Evolutionary conservation across 2,797 vertebrate genomes (phyloP).

Genomic region (Leptodactylus fallax): DNA sequence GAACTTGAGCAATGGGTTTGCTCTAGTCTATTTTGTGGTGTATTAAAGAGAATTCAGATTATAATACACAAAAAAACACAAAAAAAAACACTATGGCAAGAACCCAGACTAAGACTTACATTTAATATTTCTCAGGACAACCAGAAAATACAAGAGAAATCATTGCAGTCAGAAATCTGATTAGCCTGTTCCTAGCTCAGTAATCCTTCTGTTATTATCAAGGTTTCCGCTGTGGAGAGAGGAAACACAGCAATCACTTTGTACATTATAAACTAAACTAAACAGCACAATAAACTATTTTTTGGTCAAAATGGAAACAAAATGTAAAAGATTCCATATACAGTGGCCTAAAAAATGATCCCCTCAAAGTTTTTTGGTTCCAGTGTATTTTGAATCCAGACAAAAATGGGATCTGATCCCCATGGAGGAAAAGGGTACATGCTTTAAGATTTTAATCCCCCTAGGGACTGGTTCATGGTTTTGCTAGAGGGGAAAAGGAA

Average conservation of each 20-base stretch:
- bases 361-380: no score
- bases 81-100: background rate
- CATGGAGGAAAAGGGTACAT: no score
- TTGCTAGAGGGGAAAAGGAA: no score
- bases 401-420: no score
- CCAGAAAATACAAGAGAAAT: slow-evolving; percentile 6
- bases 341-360: background rate
- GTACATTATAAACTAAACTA: background rate
- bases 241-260: slow-evolving; percentile 15
- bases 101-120: background rate
- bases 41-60: background rate
- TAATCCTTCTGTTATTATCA: slow-evolving; percentile 33
- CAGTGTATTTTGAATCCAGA: no score
- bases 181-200: slow-evolving; percentile 20
- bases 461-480: no score
- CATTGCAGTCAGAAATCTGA: slow-evolving; percentile 41
- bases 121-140: background rate
- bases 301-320: background rate
- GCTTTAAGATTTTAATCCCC: no score
- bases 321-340: background rate
- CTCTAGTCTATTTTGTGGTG: background rate
- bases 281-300: background rate
- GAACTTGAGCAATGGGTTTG: background rate
- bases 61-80: background rate
- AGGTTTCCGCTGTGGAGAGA: slow-evolving; percentile 7